A percentile compares a stretch with the other conserved stretches of the same genome.
Conservation (phyloP, 2,113 vertebrate species). For the Hyperoodon ampullatus region DNA sequence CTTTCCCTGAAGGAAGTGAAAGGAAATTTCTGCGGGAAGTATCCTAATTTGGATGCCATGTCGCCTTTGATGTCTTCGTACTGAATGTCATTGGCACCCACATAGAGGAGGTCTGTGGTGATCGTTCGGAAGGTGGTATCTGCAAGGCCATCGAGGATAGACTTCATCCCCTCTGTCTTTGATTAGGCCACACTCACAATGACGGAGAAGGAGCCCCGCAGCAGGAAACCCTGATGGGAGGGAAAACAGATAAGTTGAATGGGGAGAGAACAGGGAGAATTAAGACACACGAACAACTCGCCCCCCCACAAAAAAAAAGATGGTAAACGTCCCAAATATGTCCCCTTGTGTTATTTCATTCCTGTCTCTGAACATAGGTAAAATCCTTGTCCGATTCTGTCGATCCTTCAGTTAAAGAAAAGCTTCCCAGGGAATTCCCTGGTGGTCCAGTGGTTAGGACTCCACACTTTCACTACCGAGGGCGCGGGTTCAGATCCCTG, state of each 20-base stretch:
- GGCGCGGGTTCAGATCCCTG: not conserved
- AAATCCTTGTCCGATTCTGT: not conserved
- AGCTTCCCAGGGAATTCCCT: not conserved
- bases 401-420: slow-evolving; percentile 26
- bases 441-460: not conserved
- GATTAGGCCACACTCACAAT: slow-evolving; percentile 71
- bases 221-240: slow-evolving; percentile 80
- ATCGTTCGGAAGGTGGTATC: slow-evolving; percentile 99
- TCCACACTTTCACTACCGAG: not conserved
- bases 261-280: not conserved
- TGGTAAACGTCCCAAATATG: not conserved
- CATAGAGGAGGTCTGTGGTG: slow-evolving; percentile 96
- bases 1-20: slow-evolving; percentile 95
- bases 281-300: not conserved
- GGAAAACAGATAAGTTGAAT: slow-evolving; percentile 74
- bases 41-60: slow-evolving; percentile 93
- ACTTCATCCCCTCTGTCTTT: slow-evolving; percentile 94
- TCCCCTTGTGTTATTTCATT: not conserved
- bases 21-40: slow-evolving; percentile 94
- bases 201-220: slow-evolving; percentile 70
- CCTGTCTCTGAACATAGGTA: not conserved
- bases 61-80: slow-evolving; percentile 92
- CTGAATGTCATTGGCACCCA: slow-evolving; percentile 96
- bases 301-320: not conserved
- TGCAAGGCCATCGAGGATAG: slow-evolving; percentile 96